Percentiles rank a stretch among this genome's conserved stretches.
Conservation (phyloP, 1,140 invertebrate genomes). For the Drosophila tani region DNA sequence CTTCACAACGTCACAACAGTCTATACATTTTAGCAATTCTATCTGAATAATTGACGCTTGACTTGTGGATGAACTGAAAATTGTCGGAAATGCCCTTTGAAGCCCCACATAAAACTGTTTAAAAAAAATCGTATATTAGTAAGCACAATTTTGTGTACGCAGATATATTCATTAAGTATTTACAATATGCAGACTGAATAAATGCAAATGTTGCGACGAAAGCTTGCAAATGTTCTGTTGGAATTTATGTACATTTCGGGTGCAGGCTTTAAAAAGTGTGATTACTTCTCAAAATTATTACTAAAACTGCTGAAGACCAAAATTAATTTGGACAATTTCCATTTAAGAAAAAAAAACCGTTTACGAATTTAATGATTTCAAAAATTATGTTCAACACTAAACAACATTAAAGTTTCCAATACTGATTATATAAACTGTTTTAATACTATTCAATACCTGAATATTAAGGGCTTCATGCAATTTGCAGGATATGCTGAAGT, state of each 20-base stretch:
- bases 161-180: conserved; percentile 43
- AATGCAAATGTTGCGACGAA: conserved; percentile 9
- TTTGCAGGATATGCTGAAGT: conserved; percentile 10
- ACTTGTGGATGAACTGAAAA: conserved; percentile 21
- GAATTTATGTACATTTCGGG: neutral
- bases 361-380: too few relatives aligned
- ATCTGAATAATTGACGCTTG: conserved; percentile 65
- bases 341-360: neutral
- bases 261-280: neutral
- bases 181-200: conserved; percentile 19
- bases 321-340: neutral
- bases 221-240: conserved; percentile 10
- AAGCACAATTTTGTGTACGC: conserved; percentile 3
- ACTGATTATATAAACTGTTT: too few relatives aligned
- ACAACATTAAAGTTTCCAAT: too few relatives aligned
- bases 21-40: conserved; percentile 62
- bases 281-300: neutral
- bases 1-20: conserved; percentile 39
- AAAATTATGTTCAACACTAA: too few relatives aligned
- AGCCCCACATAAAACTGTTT: conserved; percentile 16
- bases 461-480: neutral
- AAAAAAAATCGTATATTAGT: conserved; percentile 25
- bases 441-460: too few relatives aligned
- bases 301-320: neutral
- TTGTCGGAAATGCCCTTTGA: conserved; percentile 21